Percentiles rank a stretch among this genome's conserved stretches.
phyloP scores from a whole-genome alignment of 2,113 vertebrate species.

The Plotosus lineatus region DNA sequence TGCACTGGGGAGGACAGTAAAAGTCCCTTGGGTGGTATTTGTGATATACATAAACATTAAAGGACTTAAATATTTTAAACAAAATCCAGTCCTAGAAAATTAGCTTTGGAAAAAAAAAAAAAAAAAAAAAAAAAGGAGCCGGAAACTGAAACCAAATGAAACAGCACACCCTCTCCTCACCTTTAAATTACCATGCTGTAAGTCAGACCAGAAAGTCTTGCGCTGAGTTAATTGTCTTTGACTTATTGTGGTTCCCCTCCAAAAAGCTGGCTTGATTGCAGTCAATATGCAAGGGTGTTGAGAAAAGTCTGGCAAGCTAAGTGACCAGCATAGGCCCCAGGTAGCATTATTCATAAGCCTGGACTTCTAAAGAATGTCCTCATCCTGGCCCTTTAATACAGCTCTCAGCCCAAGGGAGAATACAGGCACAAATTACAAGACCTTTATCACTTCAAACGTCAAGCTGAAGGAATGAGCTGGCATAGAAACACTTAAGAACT shows the following conservation, averaged over 20 bases:
- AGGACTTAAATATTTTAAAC: slow-evolving; percentile 61
- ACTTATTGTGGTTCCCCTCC: slow-evolving; percentile 66
- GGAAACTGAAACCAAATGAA: slow-evolving; percentile 53
- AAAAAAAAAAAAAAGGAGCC: slow-evolving; percentile 48
- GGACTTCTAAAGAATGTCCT: slow-evolving; percentile 55
- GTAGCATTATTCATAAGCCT: slow-evolving; percentile 63
- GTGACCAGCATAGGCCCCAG: slow-evolving; percentile 60
- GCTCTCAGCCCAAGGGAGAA: slow-evolving; percentile 46
- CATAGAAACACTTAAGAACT: slow-evolving; percentile 6
- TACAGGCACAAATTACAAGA: slow-evolving; percentile 53
- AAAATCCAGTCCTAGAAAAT: slow-evolving; percentile 54
- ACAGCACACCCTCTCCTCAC: slow-evolving; percentile 51
- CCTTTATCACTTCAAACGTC: slow-evolving; percentile 56
- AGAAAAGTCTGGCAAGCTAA: slow-evolving; percentile 64
- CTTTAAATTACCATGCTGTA: slow-evolving; percentile 61
- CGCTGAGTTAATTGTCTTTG: slow-evolving; percentile 67
- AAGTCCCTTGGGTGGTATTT: slow-evolving; percentile 58
- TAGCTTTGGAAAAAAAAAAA: too few relatives aligned
- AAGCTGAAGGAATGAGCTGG: slow-evolving; percentile 52
- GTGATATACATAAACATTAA: slow-evolving; percentile 58
- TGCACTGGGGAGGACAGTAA: too few relatives aligned
- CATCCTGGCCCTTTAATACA: slow-evolving; percentile 54
- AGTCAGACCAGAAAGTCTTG: slow-evolving; percentile 61
- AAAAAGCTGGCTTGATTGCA: slow-evolving; percentile 61
- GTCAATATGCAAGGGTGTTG: slow-evolving; percentile 61